Evolutionary conservation across 2,888 invertebrate species (phyloP), one percentile per base, ranked within the genome.

Genomic region (Drosophila fulvimacula): DNA sequence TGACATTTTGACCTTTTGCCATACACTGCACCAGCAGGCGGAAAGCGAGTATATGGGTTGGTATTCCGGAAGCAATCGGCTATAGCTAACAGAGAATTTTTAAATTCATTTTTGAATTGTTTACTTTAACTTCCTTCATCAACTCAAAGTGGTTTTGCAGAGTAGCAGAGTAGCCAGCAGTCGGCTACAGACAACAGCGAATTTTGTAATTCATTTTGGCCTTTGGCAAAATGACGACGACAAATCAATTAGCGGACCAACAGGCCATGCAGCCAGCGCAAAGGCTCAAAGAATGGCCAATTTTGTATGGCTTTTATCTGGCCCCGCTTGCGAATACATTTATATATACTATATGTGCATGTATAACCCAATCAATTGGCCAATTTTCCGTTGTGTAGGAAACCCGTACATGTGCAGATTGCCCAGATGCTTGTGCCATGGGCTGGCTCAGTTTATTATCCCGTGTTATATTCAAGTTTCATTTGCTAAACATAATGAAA

Each of bases 381-480:
- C 32, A 49, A 42, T 64, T 70, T 52, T 38, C 34, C 55, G 65
- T 46, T 38, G 48, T 56, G 55, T 58, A 15, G 48, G 53, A 71
- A 77, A 69, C 38, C 59, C 79, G 46, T 57, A 74, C 42, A 71
- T 55, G 55, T 58, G 64, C 64, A 30, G 30, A 30, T 41, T 41
- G 53, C 60, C 68, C 75, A 69, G 62, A 69, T 76, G 69, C 36
- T 68, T 41, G 17, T 17, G 9, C 24, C 17, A 51, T 36, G 39
- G 60, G 36, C 51, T 30, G 60, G 36, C 51, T 30, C 38, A 39
- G 59, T 63, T 68, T 66, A 68, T 72, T 69, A 41, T 60, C 71
- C 67, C 73, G 59, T 73, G 64, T 63, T 71, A 38, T 66, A 63
- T 60, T 78, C 55, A 49, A 67, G 56, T 67, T 78, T 61, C 38